phyloP scores from a whole-genome alignment of 2,113 vertebrate genomes.

The Scolopax mira region DNA sequence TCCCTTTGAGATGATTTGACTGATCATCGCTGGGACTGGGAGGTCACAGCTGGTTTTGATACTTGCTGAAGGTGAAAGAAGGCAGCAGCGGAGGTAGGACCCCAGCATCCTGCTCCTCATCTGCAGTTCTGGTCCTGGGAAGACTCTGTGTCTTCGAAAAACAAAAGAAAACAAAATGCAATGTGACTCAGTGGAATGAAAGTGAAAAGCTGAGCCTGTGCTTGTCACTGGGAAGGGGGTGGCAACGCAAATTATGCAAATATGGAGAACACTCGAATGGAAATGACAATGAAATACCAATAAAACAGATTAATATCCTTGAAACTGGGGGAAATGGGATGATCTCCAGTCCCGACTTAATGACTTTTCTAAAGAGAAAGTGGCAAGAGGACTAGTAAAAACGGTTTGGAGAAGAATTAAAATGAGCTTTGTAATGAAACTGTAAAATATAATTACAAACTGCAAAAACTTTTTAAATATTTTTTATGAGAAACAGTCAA shows the following conservation, averaged over 20 bases:
- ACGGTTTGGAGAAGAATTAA: conserved; percentile 64
- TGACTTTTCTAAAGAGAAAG: conserved; percentile 70
- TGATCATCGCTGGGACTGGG: background rate
- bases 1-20: background rate
- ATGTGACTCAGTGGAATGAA: background rate
- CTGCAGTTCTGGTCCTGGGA: background rate
- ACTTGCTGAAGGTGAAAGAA: background rate
- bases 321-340: conserved; percentile 72
- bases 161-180: background rate
- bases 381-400: conserved; percentile 50
- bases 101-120: rapidly evolving
- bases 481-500: conserved; percentile 38
- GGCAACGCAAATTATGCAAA: conserved; percentile 73
- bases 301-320: conserved; percentile 78
- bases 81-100: background rate
- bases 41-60: background rate
- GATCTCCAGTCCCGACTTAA: conserved; percentile 75
- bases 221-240: conserved; percentile 27
- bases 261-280: conserved; percentile 39
- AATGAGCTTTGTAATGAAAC: conserved; percentile 72
- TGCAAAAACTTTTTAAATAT: conserved; percentile 47
- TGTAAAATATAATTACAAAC: conserved; percentile 73
- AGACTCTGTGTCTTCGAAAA: background rate
- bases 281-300: conserved; percentile 75
- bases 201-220: conserved; percentile 23